phyloP scores from a whole-genome alignment of 2,113 vertebrate genomes.

The Cranoglanis bouderius region DNA sequence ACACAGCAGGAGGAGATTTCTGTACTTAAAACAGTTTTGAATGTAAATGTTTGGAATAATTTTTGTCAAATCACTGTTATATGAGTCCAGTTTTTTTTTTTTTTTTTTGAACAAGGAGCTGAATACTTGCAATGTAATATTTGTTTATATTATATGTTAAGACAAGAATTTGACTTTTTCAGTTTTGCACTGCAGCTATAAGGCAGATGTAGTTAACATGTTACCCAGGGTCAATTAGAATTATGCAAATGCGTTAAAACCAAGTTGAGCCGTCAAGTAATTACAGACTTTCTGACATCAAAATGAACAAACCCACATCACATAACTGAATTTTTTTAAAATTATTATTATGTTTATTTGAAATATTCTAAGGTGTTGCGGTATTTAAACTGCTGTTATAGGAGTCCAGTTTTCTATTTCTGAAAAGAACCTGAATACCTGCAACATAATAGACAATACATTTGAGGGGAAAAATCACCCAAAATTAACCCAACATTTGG shows the following conservation, averaged over 20 bases:
- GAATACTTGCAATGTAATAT: background rate
- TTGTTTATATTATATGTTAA: too few relatives aligned
- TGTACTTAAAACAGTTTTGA: background rate
- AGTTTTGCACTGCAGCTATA: background rate
- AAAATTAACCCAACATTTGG: background rate
- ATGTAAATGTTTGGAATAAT: background rate
- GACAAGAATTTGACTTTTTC: background rate
- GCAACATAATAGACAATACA: background rate
- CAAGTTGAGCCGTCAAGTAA: background rate
- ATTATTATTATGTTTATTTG: background rate
- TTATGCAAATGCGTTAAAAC: background rate
- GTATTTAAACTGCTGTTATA: background rate
- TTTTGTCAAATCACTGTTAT: background rate
- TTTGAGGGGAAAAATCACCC: background rate
- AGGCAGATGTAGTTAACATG: background rate
- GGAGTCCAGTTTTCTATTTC: background rate
- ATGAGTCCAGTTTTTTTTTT: background rate
- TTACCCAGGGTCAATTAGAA: background rate
- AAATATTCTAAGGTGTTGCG: background rate
- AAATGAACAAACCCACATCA: background rate
- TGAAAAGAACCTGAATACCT: background rate
- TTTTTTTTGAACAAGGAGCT: background rate
- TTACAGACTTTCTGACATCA: background rate
- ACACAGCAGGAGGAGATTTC: background rate
- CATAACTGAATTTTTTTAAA: background rate